These are phyloP conservation scores for Nycteola revayana DNA, from an alignment of 2,888 invertebrate species.

Conservation along the genomic window DNA sequence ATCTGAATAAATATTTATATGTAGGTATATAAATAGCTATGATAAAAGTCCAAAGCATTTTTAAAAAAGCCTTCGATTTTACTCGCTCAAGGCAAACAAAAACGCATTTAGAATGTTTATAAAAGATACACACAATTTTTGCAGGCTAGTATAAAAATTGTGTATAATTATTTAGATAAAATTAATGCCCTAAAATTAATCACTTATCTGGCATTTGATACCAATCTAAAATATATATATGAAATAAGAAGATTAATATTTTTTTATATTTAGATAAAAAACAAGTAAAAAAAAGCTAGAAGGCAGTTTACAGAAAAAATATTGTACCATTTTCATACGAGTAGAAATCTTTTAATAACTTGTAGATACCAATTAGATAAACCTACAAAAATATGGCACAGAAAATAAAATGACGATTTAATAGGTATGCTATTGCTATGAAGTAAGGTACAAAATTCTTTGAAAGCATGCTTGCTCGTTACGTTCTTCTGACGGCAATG, in stretches of 20 bases:
- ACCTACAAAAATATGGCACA: neutral
- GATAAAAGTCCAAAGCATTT: slow-evolving; percentile 60
- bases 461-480: slow-evolving; percentile 60
- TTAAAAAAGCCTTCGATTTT: slow-evolving; percentile 65
- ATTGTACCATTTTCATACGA: too few relatives aligned
- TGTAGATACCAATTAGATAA: too few relatives aligned
- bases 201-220: too few relatives aligned
- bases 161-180: slow-evolving; percentile 39
- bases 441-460: slow-evolving; percentile 36
- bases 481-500: slow-evolving; percentile 68
- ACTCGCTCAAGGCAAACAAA: slow-evolving; percentile 67
- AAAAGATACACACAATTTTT: slow-evolving; percentile 70
- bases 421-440: slow-evolving; percentile 17
- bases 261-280: too few relatives aligned
- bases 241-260: too few relatives aligned
- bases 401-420: slow-evolving; percentile 17
- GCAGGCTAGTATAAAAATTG: slow-evolving; percentile 77
- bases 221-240: too few relatives aligned
- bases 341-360: too few relatives aligned
- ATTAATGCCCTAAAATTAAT: slow-evolving; percentile 2
- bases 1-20: too few relatives aligned
- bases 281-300: too few relatives aligned
- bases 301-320: too few relatives aligned
- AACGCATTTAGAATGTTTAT: slow-evolving; percentile 52
- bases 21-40: too few relatives aligned